Conservation (phyloP, 2,888 invertebrate species). For the Himalopsyche anomala region DNA sequence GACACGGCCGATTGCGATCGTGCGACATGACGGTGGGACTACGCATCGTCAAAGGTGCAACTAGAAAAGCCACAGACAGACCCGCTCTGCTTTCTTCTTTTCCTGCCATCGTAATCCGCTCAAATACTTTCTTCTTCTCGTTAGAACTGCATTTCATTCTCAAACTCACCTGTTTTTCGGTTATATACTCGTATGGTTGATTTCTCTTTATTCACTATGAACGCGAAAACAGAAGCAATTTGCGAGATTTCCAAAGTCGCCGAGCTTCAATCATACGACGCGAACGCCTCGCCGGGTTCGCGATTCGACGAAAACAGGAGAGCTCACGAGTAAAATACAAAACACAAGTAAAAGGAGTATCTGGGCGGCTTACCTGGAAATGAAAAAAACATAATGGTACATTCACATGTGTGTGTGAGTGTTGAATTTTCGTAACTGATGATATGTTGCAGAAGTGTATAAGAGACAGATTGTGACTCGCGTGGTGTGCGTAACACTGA, state of each 20-base stretch:
- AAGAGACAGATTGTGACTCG: constrained; percentile 38
- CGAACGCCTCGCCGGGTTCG: neutral
- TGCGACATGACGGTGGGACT: constrained; percentile 29
- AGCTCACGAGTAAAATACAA: constrained; percentile 38
- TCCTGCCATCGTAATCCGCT: constrained; percentile 34
- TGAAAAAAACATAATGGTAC: constrained; percentile 35
- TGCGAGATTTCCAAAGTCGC: neutral
- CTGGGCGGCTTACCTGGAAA: constrained; percentile 39
- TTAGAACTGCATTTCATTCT: neutral
- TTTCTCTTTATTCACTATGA: neutral
- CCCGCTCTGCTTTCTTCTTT: constrained; percentile 38
- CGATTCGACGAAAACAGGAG: constrained; percentile 34
- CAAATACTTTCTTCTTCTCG: constrained; percentile 32
- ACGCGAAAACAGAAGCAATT: constrained; percentile 13
- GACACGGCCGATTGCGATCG: constrained; percentile 49
- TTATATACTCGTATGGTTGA: neutral
- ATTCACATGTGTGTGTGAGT: constrained; percentile 43
- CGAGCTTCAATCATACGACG: constrained; percentile 3
- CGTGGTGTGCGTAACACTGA: constrained; percentile 40
- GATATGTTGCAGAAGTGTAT: constrained; percentile 12
- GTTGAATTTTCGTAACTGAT: constrained; percentile 38
- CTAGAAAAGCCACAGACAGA: constrained; percentile 37
- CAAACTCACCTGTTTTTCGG: constrained; percentile 19
- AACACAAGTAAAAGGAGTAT: constrained; percentile 22
- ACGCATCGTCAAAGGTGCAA: constrained; percentile 34